Evolutionary conservation across 2,888 invertebrate species (phyloP).

Genomic region (Notodonta ziczac): DNA sequence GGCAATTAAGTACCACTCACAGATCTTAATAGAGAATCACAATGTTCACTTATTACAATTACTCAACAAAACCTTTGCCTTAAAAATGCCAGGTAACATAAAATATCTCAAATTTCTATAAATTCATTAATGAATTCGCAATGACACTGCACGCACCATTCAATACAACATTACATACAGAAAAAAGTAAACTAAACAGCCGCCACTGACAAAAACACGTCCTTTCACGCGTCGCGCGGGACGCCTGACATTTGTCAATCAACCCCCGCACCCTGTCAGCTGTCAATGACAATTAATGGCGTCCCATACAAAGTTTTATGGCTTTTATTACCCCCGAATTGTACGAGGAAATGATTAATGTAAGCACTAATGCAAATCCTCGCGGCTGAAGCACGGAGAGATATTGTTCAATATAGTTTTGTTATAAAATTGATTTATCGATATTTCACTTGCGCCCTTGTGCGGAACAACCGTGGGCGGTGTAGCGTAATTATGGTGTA

Average conservation of each 20-base stretch:
- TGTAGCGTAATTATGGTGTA: constrained; percentile 10
- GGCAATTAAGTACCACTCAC: not conserved
- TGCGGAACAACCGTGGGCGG: constrained; percentile 61
- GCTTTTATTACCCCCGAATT: constrained; percentile 75
- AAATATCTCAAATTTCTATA: not conserved
- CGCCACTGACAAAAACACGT: constrained; percentile 39
- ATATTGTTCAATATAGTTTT: constrained; percentile 67
- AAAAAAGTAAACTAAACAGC: constrained; percentile 33
- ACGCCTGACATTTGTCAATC: constrained; percentile 81
- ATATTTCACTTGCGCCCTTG: constrained; percentile 57
- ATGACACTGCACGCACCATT: constrained; percentile 39
- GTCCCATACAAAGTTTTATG: constrained; percentile 79
- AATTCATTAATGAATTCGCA: constrained; percentile 35
- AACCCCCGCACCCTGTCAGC: constrained; percentile 73
- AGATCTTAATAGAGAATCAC: not conserved
- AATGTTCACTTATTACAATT: not conserved
- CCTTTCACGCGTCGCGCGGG: constrained; percentile 48
- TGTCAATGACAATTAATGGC: constrained; percentile 84
- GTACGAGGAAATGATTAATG: constrained; percentile 81
- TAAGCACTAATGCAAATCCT: constrained; percentile 83
- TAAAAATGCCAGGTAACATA: not conserved
- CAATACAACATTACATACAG: constrained; percentile 15
- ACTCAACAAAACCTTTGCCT: not conserved
- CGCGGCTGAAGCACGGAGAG: constrained; percentile 64
- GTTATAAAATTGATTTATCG: constrained; percentile 79